Evolutionary conservation across 2,113 vertebrate species (phyloP), one percentile per base, ranked within the genome.

Genomic region (Menidia beryllina): DNA sequence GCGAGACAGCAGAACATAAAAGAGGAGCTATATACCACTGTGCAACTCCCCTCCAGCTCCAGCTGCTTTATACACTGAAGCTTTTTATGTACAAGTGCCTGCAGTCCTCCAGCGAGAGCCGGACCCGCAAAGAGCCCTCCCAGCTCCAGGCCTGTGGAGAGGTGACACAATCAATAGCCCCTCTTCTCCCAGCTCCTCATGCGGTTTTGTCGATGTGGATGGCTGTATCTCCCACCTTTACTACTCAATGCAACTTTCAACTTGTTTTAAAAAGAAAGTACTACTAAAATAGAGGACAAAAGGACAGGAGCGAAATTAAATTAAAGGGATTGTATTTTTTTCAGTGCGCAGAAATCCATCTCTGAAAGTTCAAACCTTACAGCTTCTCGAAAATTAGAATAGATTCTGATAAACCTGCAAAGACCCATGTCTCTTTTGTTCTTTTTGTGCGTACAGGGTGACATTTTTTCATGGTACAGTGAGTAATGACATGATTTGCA

Each of bases 131-230:
- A 88, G 81, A 85, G 86, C 76, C 77, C 87, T 88, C 84, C 80
- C 73, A 85, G 86, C 85, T 73, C 52, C 21, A 1, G 74, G 80
- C 72, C 69, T 59, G 77, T 80, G 76, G 85, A 85, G 78, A 89
- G 80, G 86, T 89, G 90, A 91, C 89, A 84, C 80, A 86, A 89
- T 91, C 91, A 83, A 90, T 87, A 83, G 72, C 53, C 55, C 76
- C 76, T 68, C 60, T 34, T 57, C 63, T 66, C 50, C 57, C 17
- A 8, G 60, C 75, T 76, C 62, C 63, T 77, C 75, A 61, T 59
- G 71, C 73, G 55, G 47, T 51, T 71, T 61, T 85, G 73, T 56
- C 45, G 58, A 66, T 78, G 41, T 45, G 41, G 59, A 34, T 85
- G 71, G 85, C 81, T 55, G 63, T 63, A 70, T 55, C 68, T 48